These are phyloP conservation scores for Macrotus californicus DNA, from an alignment of 2,113 vertebrate genomes.

Conservation along the genomic window DNA sequence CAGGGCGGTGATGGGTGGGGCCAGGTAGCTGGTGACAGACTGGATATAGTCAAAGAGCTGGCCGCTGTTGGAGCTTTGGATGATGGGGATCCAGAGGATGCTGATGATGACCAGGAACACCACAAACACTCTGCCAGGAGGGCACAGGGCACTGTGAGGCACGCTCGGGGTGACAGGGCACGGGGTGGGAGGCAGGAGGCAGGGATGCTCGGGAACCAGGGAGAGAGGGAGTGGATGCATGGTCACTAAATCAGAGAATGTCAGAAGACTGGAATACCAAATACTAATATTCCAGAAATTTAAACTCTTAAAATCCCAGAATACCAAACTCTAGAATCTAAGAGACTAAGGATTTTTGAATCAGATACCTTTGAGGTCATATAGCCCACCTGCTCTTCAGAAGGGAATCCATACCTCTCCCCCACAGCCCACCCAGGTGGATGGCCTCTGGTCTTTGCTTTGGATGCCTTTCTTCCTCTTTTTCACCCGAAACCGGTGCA, in stretches of 20 bases:
- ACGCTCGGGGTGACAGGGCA: fast-evolving
- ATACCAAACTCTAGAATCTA: not conserved
- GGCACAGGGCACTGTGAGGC: not conserved
- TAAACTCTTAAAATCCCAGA: not conserved
- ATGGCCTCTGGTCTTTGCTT: not conserved
- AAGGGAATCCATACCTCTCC: not conserved
- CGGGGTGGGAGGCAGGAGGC: not conserved
- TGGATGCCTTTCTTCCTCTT: not conserved
- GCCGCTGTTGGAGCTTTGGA: slow-evolving; percentile 93
- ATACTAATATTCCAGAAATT: not conserved
- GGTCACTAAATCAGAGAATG: not conserved
- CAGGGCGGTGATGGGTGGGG: slow-evolving; percentile 92
- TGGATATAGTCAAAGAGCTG: slow-evolving; percentile 96
- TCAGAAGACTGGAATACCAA: not conserved
- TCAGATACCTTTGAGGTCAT: not conserved
- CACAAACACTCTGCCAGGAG: slow-evolving; percentile 86
- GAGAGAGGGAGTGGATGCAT: too few relatives aligned
- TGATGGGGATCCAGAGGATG: slow-evolving; percentile 94
- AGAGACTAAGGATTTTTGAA: not conserved
- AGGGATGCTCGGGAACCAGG: too few relatives aligned
- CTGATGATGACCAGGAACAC: slow-evolving; percentile 88
- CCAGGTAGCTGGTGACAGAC: slow-evolving; percentile 91
- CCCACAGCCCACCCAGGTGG: too few relatives aligned
- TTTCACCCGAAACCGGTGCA: not conserved
- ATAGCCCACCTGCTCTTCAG: not conserved